Base-by-base conservation (phyloP, 2,113 vertebrate genomes). In the Oxyruncus cristatus region DNA sequence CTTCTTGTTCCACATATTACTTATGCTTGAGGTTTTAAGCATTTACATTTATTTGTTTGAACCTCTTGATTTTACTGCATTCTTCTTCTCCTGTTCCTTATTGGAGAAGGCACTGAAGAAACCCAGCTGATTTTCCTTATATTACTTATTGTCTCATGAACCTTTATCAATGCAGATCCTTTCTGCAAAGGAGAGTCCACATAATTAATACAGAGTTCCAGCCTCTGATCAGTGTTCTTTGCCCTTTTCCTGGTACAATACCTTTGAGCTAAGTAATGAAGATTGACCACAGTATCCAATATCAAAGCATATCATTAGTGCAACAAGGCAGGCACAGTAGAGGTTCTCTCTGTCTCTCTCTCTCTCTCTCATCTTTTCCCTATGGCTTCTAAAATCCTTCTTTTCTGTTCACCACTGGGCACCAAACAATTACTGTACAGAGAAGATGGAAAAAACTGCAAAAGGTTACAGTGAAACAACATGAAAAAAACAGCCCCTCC, bases 381-480 rank as follows among this genome's bases (percentile, higher is more conserved):
- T n/a, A 65, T 26, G 19, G 49, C 16, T 84, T 87, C 68, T 89
- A 62, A 87, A 95, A 85, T 33, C 1, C 13, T 72, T 73, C 41
- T 92, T 85, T 89, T 89, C 52, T 84, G 65, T 79, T 91, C 93
- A 92, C 61, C 20, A 42, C 65, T 85, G 73, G 52, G 83, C 65
- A 91, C 80, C 30, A 73, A 92, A 92, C 56, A 96, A 95, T 89
- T 79, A 58, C 61, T 85, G 62, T n/a, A 73, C 58, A 94, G 80
- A 91, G 77, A 56, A 78, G 92, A 96, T 33, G 92, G 91, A 96
- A 96, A 96, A 94, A 94, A 85, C 11, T 72, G 96, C 62, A 89
- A 89, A 94, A 96, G 80, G 84, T 96, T 97, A 72, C 73, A 95
- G 55, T 68, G 89, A 93, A 95, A 85, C 61, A 90, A 84, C 86